These are phyloP conservation scores for Oreochromis niloticus DNA, from an alignment of 2,113 vertebrate genomes.

Conservation along the genomic window DNA sequence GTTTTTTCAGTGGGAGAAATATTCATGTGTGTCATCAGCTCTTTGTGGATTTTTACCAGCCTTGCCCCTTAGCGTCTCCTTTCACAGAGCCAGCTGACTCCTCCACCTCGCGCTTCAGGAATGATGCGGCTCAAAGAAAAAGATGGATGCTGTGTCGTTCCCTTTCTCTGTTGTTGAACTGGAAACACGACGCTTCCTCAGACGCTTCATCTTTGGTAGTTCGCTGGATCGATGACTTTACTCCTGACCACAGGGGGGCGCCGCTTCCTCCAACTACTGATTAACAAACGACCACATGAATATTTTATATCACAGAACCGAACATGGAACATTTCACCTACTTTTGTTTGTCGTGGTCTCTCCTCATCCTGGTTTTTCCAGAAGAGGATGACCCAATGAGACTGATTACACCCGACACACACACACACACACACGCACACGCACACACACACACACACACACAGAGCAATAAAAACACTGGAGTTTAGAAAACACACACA, in stretches of 20 bases:
- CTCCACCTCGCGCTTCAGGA: not conserved
- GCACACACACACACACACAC: not conserved
- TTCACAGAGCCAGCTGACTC: not conserved
- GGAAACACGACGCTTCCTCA: constrained; percentile 29
- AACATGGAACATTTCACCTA: constrained; percentile 3
- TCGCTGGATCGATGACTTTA: not conserved
- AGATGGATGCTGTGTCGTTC: not conserved
- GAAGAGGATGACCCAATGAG: constrained; percentile 25
- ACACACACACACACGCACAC: not conserved
- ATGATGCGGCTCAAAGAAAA: not conserved
- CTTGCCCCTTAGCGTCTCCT: not conserved
- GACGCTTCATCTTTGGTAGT: not conserved
- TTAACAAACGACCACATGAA: constrained; percentile 42
- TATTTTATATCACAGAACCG: constrained; percentile 51
- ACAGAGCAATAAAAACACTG: constrained; percentile 73
- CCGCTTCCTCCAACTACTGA: constrained; percentile 65
- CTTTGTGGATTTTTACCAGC: not conserved
- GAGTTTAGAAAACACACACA: constrained; percentile 28
- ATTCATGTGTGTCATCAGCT: constrained; percentile 12
- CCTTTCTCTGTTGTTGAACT: constrained; percentile 10
- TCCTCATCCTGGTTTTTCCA: not conserved
- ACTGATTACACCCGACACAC: constrained; percentile 16
- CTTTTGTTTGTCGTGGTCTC: not conserved
- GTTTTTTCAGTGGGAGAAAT: constrained; percentile 3
- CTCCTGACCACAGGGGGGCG: not conserved